Conservation (phyloP, 2,113 vertebrate species). For the Anhinga rufa region DNA sequence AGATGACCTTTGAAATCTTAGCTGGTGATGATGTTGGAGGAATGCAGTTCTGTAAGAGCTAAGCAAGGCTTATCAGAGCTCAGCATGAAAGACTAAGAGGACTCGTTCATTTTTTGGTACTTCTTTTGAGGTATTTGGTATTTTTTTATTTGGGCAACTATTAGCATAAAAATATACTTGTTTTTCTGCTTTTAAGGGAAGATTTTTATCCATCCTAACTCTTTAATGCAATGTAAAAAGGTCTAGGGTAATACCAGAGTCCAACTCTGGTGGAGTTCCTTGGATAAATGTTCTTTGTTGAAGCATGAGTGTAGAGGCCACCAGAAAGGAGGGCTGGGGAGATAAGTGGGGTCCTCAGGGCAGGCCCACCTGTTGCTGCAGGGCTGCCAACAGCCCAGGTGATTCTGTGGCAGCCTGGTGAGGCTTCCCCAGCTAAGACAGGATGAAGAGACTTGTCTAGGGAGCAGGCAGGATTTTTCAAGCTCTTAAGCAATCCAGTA, state of each 20-base stretch:
- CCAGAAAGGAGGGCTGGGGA: not conserved
- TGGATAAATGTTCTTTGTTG: not conserved
- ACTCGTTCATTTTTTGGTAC: not conserved
- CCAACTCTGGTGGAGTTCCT: not conserved
- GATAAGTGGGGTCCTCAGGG: not conserved
- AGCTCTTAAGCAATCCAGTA: not conserved
- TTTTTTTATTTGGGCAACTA: not conserved
- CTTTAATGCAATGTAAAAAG: not conserved
- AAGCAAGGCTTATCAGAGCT: not conserved
- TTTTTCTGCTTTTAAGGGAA: not conserved
- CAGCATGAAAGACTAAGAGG: not conserved
- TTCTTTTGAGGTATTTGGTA: not conserved
- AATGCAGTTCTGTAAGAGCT: not conserved
- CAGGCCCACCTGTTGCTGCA: not conserved
- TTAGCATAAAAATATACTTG: not conserved
- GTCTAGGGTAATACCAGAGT: not conserved
- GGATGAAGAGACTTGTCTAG: not conserved
- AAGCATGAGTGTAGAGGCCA: not conserved
- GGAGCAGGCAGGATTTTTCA: not conserved
- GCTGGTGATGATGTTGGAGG: not conserved
- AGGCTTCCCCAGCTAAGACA: not conserved
- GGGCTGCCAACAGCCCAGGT: not conserved
- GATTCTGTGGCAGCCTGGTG: not conserved
- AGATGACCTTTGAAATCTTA: not conserved
- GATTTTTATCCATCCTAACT: not conserved